These are phyloP conservation scores for Periophthalmus modestus DNA, from an alignment of 2,113 vertebrate species.

Conservation along the genomic window DNA sequence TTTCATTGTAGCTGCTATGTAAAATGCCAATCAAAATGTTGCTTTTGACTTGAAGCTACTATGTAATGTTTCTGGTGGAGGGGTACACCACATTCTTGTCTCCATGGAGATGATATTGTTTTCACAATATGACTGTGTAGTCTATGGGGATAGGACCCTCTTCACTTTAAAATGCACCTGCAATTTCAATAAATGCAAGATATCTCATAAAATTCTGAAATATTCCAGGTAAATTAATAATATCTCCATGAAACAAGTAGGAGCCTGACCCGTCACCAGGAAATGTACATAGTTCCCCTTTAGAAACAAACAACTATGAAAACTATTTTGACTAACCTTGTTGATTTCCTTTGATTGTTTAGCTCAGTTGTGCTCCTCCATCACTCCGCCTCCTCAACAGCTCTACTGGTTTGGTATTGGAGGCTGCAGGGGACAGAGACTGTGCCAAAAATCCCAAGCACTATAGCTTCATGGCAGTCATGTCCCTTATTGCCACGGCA, in stretches of 20 bases:
- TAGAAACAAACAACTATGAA: neutral
- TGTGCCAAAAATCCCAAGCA: conserved; percentile 88
- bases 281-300: no score
- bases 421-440: conserved; percentile 58
- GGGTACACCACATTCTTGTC: neutral
- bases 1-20: conserved; percentile 17
- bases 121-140: neutral
- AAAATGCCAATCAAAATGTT: conserved; percentile 11
- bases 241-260: no score
- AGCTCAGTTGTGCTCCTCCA: conserved; percentile 88
- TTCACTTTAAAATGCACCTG: neutral
- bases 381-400: conserved; percentile 65
- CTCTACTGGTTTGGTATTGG: conserved; percentile 55
- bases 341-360: conserved; percentile 27
- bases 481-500: conserved; percentile 87
- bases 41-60: neutral
- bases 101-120: neutral
- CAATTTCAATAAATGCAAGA: neutral
- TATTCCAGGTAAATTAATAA: neutral
- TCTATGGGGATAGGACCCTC: neutral
- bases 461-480: conserved; percentile 87
- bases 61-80: neutral
- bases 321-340: neutral
- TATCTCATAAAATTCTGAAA: no score
- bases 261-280: no score